A percentile compares a stretch with the other conserved stretches of the same genome.
Evolutionary conservation across 2,113 vertebrate genomes (phyloP).

Genomic region (Thermophis baileyi): DNA sequence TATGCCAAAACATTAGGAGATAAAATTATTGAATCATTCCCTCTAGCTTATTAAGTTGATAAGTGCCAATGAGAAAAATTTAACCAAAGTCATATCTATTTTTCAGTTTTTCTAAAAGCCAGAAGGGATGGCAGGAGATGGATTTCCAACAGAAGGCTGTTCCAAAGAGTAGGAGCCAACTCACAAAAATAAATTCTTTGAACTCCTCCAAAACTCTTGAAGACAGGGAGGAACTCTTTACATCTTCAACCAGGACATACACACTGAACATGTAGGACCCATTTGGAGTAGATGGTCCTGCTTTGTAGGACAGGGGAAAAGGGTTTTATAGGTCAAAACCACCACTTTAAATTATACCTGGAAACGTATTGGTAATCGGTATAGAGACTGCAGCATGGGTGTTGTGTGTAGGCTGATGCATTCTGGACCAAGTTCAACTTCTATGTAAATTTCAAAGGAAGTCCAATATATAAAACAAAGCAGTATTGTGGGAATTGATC

Average conservation of each 20-base stretch:
- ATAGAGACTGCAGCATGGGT: not conserved
- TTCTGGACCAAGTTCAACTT: not conserved
- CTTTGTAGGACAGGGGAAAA: not conserved
- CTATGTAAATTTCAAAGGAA: not conserved
- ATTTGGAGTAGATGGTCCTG: not conserved
- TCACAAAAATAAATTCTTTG: not conserved
- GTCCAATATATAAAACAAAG: not conserved
- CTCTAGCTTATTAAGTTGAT: not conserved
- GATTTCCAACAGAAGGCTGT: not conserved
- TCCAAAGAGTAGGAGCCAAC: not conserved
- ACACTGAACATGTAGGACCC: not conserved
- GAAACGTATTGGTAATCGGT: not conserved
- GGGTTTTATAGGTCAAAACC: not conserved
- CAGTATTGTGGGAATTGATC: not conserved
- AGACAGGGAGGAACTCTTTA: not conserved
- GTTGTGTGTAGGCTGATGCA: not conserved
- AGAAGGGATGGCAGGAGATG: not conserved
- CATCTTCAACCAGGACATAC: not conserved
- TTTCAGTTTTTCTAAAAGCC: not conserved
- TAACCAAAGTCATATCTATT: not conserved
- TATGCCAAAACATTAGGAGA: not conserved
- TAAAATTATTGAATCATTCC: not conserved
- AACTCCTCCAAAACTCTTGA: not conserved
- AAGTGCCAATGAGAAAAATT: not conserved
- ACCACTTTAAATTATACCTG: not conserved